These are phyloP conservation scores for Eumaeus atala DNA, from an alignment of 1,140 invertebrate species.

Conservation along the genomic window DNA sequence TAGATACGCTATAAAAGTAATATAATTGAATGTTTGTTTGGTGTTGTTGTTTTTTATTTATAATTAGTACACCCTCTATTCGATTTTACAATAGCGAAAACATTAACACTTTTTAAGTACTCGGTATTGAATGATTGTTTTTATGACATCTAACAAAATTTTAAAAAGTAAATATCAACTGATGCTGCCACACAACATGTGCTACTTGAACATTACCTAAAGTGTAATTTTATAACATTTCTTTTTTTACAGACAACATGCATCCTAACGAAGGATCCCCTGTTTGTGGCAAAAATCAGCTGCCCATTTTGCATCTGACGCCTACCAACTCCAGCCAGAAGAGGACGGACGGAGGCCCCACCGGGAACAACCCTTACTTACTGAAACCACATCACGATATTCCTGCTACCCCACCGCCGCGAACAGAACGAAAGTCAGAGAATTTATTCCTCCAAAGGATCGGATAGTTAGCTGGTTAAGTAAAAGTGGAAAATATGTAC, in stretches of 20 bases:
- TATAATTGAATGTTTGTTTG: too few species aligned
- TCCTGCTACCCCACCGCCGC: constrained; percentile 56
- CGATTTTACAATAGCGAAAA: too few species aligned
- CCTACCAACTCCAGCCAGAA: constrained; percentile 43
- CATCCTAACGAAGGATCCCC: constrained; percentile 55
- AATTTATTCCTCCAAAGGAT: constrained; percentile 59
- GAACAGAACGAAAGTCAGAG: constrained; percentile 38
- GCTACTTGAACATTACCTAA: not conserved
- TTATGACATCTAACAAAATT: constrained; percentile 2
- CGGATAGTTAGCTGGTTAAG: constrained; percentile 33
- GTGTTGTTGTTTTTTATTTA: too few species aligned
- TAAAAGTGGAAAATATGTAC: constrained; percentile 4
- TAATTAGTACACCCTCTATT: too few species aligned
- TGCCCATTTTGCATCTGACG: constrained; percentile 52
- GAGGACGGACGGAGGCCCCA: constrained; percentile 32
- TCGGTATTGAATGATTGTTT: constrained; percentile 2
- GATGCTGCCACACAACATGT: not conserved
- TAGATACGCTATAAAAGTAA: too few species aligned
- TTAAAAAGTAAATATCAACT: not conserved
- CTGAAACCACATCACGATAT: constrained; percentile 59
- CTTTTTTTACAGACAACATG: constrained; percentile 52
- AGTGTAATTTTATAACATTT: not conserved
- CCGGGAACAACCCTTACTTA: constrained; percentile 40
- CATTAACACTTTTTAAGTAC: constrained; percentile 11
- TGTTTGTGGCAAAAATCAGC: constrained; percentile 37